Evolutionary conservation across 35 echinoderm and acorn worm species (phyloP), one percentile per base, ranked within the genome.

Genomic region (Amphiura filiformis): DNA sequence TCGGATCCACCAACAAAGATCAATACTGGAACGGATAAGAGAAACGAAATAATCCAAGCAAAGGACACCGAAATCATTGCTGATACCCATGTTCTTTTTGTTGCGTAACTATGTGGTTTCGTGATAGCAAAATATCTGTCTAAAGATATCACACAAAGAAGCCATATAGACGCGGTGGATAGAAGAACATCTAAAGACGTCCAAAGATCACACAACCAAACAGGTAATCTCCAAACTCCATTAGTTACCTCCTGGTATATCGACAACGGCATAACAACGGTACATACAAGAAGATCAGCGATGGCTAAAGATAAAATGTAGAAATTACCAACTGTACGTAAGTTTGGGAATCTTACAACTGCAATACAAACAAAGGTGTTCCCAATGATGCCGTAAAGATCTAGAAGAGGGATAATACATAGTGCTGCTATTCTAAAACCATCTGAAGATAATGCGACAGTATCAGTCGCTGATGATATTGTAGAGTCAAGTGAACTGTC

Each of bases 111-210:
- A 37, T 92, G 61, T 0, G 93, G 93, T 36, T 75, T 36, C 12
- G 93, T 91, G 23, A 95, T 91, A 56, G 93, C 93, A 35, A 82
- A 81, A 77, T 88, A 95, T 76, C 93, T 57, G 56, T 95, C 93
- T 39, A 95, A 37, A 18, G 93, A 92, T 26, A 95, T 92, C 1
- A 83, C 85, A 38, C 93, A 92, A 32, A 95, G 89, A 57, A 92
- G 78, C 35, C 85, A 80, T 12, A 92, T 95, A 7, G 93, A 95
- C 26, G 93, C 85, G 31, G 93, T 92, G 26, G 80, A 87, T 32
- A 91, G 61, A 0, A 88, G 35, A 57, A 95, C 82, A 79, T 95
- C 93, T 3, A 92, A 37, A 22, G 85, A 86, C 13, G 78, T 64
- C 93, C 93, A 95, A 3, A 92, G 20, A 42, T 88, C 75, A 77